These are phyloP conservation scores for Morpho achilles DNA, from an alignment of 2,888 invertebrate genomes.

Conservation along the genomic window DNA sequence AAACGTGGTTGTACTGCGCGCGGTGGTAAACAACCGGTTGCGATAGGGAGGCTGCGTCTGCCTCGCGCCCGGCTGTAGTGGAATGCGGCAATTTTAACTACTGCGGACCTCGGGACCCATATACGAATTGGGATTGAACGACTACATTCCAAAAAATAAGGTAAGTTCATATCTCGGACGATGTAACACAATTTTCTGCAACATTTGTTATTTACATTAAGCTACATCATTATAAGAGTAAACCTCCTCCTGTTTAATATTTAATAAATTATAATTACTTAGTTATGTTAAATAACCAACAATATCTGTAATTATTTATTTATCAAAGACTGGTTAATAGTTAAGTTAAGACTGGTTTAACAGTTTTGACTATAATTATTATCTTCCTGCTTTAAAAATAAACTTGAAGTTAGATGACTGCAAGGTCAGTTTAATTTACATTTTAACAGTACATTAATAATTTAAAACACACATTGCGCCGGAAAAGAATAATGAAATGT, in stretches of 20 bases:
- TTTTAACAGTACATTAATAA: background rate
- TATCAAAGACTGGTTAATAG: background rate
- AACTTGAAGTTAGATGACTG: background rate
- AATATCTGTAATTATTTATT: no score
- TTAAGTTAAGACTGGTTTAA: background rate
- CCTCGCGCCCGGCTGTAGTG: slow-evolving; percentile 70
- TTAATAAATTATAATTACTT: no score
- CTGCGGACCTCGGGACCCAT: slow-evolving; percentile 72
- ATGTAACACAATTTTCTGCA: no score
- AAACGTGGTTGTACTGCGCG: slow-evolving; percentile 37
- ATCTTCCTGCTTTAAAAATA: slow-evolving; percentile 10
- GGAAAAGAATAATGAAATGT: background rate
- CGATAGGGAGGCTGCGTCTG: slow-evolving; percentile 71
- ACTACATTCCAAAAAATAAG: slow-evolving; percentile 51
- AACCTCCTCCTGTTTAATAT: no score
- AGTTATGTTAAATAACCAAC: no score
- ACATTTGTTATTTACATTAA: no score
- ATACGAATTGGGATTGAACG: slow-evolving; percentile 63
- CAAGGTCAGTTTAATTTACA: slow-evolving; percentile 9
- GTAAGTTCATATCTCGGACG: slow-evolving; percentile 39
- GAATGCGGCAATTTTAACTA: slow-evolving; percentile 79
- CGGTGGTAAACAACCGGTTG: slow-evolving; percentile 62
- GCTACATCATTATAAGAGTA: no score
- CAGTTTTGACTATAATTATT: slow-evolving; percentile 4
- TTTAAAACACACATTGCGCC: no score